Evolutionary conservation across 2,113 vertebrate genomes (phyloP).

Genomic region (Ceyx margarethae): DNA sequence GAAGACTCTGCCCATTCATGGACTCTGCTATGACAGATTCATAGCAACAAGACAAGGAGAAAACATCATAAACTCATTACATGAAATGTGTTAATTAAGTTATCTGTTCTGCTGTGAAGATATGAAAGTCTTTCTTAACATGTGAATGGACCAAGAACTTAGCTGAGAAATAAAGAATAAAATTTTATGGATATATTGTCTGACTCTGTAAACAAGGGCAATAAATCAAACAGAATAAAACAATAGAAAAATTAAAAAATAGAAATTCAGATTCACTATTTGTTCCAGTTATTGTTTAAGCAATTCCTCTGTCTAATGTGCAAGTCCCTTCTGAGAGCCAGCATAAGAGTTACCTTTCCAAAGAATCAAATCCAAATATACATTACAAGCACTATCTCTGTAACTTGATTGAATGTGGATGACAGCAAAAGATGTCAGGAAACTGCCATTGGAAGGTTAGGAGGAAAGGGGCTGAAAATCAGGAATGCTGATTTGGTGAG

Average conservation of each 20-base stretch:
- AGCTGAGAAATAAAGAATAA: background rate
- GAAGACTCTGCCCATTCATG: too few relatives aligned
- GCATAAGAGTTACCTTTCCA: background rate
- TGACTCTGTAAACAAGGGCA: background rate
- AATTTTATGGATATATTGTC: background rate
- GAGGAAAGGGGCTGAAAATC: background rate
- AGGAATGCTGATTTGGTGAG: background rate
- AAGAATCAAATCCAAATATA: slow-evolving; percentile 3
- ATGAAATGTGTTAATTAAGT: background rate
- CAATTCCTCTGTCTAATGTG: background rate
- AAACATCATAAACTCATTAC: background rate
- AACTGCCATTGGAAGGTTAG: background rate
- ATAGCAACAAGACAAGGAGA: background rate
- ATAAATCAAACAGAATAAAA: background rate
- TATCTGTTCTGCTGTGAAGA: background rate
- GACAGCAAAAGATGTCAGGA: background rate
- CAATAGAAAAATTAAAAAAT: background rate
- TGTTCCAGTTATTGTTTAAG: background rate
- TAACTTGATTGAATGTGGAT: background rate
- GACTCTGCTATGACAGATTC: background rate
- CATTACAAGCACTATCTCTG: background rate
- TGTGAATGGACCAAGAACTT: background rate
- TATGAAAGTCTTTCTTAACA: background rate
- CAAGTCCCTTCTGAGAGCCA: background rate
- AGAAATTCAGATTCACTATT: background rate